Conservation (phyloP, 2,888 invertebrate genomes). For the Tetanocera ferruginea region DNA sequence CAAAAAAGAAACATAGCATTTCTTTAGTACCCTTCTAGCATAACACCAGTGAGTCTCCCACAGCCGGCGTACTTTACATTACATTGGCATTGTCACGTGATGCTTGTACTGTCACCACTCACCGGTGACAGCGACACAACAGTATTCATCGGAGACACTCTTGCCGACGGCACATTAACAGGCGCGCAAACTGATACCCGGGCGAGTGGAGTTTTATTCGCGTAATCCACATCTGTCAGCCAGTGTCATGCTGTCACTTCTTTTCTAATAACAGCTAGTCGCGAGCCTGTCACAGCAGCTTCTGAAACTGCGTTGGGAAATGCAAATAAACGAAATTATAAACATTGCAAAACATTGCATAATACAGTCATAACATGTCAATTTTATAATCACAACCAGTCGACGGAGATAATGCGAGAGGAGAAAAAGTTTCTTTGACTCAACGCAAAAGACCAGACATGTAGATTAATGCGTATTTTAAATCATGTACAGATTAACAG, state of each 20-base stretch:
- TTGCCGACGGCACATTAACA: background rate
- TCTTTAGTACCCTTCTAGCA: background rate
- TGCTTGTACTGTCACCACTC: conserved; percentile 37
- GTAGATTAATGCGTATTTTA: background rate
- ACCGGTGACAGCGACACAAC: conserved; percentile 35
- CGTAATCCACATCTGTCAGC: conserved; percentile 41
- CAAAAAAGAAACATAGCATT: background rate
- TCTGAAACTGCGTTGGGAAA: background rate
- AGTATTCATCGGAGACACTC: conserved; percentile 38
- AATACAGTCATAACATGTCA: conserved; percentile 39
- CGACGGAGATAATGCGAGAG: background rate
- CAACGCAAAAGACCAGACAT: background rate
- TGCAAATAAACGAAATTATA: conserved; percentile 41
- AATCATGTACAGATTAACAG: background rate
- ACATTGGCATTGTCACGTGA: conserved; percentile 36
- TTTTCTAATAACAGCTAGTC: conserved; percentile 25
- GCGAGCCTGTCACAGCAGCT: conserved; percentile 23
- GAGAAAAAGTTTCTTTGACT: background rate
- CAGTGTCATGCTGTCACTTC: conserved; percentile 39
- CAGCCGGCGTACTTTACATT: background rate
- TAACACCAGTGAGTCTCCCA: background rate
- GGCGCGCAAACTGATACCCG: background rate
- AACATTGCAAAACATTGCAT: conserved; percentile 34
- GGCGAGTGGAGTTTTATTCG: conserved; percentile 37
- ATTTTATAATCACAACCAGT: background rate